Evolutionary conservation across 1,140 invertebrate genomes (phyloP).

Genomic region (Acyrthosiphon pisum): DNA sequence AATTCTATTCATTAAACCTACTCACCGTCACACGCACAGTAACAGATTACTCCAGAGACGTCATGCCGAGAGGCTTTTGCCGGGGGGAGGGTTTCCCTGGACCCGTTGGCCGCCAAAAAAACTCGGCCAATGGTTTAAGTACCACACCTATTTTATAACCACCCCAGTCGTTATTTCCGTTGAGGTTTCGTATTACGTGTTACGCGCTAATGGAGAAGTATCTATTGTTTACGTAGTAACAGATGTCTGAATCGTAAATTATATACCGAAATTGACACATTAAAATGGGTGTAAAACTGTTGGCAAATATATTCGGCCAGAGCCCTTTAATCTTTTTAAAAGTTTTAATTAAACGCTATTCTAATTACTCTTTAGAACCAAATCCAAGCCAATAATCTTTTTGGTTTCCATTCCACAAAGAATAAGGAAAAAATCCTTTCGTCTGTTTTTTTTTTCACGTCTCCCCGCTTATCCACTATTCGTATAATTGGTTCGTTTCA

Average conservation of each 20-base stretch:
- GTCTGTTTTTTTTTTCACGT: conserved; percentile 18
- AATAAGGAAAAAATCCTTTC: conserved; percentile 34
- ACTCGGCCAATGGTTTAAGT: conserved; percentile 54
- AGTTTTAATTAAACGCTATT: conserved; percentile 52
- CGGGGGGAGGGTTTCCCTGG: conserved; percentile 44
- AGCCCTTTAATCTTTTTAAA: conserved; percentile 12
- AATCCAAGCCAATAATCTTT: conserved; percentile 51
- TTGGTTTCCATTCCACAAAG: conserved; percentile 24
- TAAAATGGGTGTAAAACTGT: conserved; percentile 40
- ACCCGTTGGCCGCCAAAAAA: conserved; percentile 44
- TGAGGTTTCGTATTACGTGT: conserved; percentile 57
- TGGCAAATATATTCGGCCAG: conserved; percentile 22
- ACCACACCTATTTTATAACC: conserved; percentile 54
- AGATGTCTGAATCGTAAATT: conserved; percentile 55
- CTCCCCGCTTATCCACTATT: not conserved
- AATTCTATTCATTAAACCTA: conserved; percentile 57
- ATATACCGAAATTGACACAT: conserved; percentile 36
- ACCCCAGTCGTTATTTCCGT: conserved; percentile 55
- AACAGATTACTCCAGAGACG: conserved; percentile 57
- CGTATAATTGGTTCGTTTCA: conserved; percentile 39
- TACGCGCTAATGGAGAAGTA: conserved; percentile 53
- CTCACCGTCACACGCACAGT: conserved; percentile 56
- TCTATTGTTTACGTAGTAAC: conserved; percentile 31
- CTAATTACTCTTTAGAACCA: conserved; percentile 47
- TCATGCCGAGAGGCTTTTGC: conserved; percentile 52